phyloP scores from a whole-genome alignment of 2,888 invertebrate genomes.

The Stenurella melanura region DNA sequence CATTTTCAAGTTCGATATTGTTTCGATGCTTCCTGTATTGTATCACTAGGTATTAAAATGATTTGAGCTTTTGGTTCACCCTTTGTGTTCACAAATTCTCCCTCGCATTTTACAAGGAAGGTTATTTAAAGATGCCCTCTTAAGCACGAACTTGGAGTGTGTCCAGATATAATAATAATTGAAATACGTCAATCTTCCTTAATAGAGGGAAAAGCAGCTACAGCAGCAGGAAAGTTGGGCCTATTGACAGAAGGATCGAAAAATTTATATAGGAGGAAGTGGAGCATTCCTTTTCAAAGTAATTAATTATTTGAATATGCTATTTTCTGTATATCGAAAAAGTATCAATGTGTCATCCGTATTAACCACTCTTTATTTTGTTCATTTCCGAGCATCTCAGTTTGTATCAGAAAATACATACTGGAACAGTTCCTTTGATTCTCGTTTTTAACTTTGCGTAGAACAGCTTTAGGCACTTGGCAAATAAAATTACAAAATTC shows the following conservation, averaged over 20 bases:
- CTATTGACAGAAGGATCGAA: not conserved
- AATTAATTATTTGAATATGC: not conserved
- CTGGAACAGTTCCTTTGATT: too few relatives aligned
- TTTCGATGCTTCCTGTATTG: not conserved
- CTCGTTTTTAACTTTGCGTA: too few relatives aligned
- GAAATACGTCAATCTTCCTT: conserved; percentile 35
- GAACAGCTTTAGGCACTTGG: too few relatives aligned
- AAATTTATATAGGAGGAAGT: conserved; percentile 9
- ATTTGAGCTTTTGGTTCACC: not conserved
- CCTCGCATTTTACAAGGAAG: conserved; percentile 34
- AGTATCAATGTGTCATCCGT: too few relatives aligned
- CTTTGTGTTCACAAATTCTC: not conserved
- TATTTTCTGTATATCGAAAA: too few relatives aligned
- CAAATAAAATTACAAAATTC: too few relatives aligned
- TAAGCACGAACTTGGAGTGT: conserved; percentile 44
- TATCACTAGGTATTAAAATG: not conserved
- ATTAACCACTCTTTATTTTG: too few relatives aligned
- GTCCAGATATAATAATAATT: conserved; percentile 43
- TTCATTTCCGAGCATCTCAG: too few relatives aligned
- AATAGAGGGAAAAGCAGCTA: conserved; percentile 29
- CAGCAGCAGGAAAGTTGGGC: conserved; percentile 16
- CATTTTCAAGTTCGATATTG: too few relatives aligned
- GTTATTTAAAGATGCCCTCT: conserved; percentile 44
- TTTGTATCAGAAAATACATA: too few relatives aligned
- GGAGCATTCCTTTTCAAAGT: not conserved